These are phyloP conservation scores for Strigops habroptila DNA, from an alignment of 2,113 vertebrate species.

Conservation along the genomic window DNA sequence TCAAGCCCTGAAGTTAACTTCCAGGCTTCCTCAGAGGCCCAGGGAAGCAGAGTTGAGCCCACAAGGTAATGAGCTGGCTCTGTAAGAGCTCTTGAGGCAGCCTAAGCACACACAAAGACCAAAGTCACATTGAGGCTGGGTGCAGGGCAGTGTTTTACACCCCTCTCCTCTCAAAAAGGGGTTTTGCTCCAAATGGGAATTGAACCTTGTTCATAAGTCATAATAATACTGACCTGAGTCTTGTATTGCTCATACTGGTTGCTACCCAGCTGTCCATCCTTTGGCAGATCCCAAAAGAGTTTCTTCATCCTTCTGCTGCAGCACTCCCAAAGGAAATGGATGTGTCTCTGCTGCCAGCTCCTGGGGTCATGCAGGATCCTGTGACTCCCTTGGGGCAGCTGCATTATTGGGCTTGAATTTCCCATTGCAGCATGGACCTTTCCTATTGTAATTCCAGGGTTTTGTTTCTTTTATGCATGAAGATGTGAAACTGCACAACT, in stretches of 20 bases:
- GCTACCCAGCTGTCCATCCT: not conserved
- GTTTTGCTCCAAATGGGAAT: not conserved
- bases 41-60: not conserved
- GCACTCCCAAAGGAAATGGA: not conserved
- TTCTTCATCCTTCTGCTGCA: not conserved
- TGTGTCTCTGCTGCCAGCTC: not conserved
- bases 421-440: not conserved
- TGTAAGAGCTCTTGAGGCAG: not conserved
- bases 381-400: accelerated
- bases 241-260: not conserved
- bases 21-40: not conserved
- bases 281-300: not conserved
- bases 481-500: accelerated
- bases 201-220: not conserved
- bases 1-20: not conserved
- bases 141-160: not conserved
- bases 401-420: not conserved
- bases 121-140: not conserved
- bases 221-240: not conserved
- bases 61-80: not conserved
- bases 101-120: not conserved
- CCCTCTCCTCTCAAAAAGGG: not conserved
- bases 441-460: accelerated
- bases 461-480: accelerated
- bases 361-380: not conserved